Evolutionary conservation across 2,888 invertebrate genomes (phyloP).

Genomic region (Penaeus monodon): DNA sequence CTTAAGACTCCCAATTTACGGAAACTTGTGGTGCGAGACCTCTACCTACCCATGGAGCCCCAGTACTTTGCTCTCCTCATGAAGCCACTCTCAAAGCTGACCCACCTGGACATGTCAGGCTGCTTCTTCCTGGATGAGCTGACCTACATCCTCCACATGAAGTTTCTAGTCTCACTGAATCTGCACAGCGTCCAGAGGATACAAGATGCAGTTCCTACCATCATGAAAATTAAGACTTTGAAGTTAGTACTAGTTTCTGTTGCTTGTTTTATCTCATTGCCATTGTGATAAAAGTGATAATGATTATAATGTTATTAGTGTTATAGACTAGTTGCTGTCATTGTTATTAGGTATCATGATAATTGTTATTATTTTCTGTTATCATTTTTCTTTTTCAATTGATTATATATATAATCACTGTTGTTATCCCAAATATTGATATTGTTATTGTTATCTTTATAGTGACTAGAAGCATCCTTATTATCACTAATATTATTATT

Average conservation of each 20-base stretch:
- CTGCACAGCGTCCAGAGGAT: constrained; percentile 55
- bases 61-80: constrained; percentile 52
- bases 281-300: no score
- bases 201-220: constrained; percentile 48
- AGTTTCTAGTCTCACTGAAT: constrained; percentile 47
- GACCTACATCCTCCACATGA: constrained; percentile 46
- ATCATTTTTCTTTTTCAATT: no score
- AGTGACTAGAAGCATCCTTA: no score
- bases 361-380: no score
- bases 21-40: constrained; percentile 53
- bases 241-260: constrained; percentile 35
- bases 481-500: no score
- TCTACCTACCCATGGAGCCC: constrained; percentile 39
- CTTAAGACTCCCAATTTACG: constrained; percentile 54
- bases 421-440: no score
- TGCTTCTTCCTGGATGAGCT: constrained; percentile 52
- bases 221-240: constrained; percentile 47
- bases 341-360: no score
- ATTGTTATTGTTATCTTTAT: no score
- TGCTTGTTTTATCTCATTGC: no score
- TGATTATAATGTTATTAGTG: no score
- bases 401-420: no score
- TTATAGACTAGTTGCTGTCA: no score
- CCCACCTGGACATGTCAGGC: constrained; percentile 58
- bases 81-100: constrained; percentile 53